Base-by-base conservation (phyloP, 2,113 vertebrate genomes). In the Glaucomys volans region DNA sequence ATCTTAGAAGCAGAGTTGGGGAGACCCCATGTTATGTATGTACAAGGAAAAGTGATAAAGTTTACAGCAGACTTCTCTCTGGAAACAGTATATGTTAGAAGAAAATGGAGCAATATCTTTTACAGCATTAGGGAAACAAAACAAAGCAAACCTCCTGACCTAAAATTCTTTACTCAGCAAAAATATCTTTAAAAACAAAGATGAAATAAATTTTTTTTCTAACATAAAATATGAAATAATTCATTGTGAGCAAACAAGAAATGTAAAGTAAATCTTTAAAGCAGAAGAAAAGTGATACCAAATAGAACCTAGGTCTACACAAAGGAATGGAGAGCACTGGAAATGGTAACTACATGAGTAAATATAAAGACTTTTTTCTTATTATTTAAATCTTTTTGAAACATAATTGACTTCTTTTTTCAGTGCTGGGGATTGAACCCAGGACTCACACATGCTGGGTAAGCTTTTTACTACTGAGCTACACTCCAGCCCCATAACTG, bases 41-140 rank as follows among this genome's bases (percentile, higher is more conserved):
- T 57, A 57, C 40, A 81, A 87, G 44, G 71, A 92, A 87, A 72
- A 91, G 47, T 75, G 52, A 76, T 67, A 90, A 91, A 54, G n/a
- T 71, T 37, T 71, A 86, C 11, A 85, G 50, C 35, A 84, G 47
- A 71, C 62, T 79, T 85, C 87, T 71, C 40, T 37, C 71, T 66
- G 67, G 74, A 95, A 84, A 40, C n/a, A 57, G 54, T 57, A 6
- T 66, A 91, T 74, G 20, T 54, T 87, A 81, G n/a, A 91, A 91
- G 72, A 87, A 80, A 81, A 66, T 24, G 24, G 47, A 83, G 37
- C 18, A 88, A 37, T 12, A 50, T 83, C 47, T 64, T 93, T 93
- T 86, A 81, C 13, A 54, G 24, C 64, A 86, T 84, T 74, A n/a
- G 24, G n/a, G 35, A 75, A 95, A 47, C 44, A 47, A 47, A 47